Conservation (phyloP, 2,113 vertebrate genomes). For the Gnathonemus longibarbis region DNA sequence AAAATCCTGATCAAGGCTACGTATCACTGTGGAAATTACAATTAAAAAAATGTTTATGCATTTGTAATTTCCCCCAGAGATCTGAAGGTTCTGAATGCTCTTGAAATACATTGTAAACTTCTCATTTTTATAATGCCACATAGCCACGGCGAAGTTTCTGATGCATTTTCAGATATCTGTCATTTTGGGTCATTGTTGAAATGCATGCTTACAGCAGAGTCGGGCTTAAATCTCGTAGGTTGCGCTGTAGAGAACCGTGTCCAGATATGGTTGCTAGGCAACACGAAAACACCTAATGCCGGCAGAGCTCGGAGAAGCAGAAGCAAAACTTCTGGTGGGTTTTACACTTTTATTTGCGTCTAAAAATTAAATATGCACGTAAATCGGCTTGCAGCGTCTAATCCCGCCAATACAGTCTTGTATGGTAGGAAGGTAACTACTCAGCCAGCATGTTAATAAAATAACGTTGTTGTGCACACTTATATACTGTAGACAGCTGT, state of each 20-base stretch:
- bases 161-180: neutral
- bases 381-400: neutral
- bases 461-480: neutral
- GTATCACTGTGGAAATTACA: neutral
- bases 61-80: neutral
- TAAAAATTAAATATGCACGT: neutral
- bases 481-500: neutral
- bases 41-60: neutral
- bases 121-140: neutral
- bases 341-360: neutral
- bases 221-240: neutral
- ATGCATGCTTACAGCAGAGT: neutral
- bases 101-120: neutral
- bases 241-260: neutral
- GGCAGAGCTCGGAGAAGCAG: neutral
- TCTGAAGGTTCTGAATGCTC: neutral
- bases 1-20: neutral
- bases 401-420: neutral
- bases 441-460: neutral
- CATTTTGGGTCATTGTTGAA: neutral
- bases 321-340: neutral
- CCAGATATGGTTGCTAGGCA: neutral
- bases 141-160: neutral
- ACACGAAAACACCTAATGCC: neutral
- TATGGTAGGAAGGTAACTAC: neutral